Conservation (phyloP, 2,888 invertebrate genomes). For the Pedicia rivosa region DNA sequence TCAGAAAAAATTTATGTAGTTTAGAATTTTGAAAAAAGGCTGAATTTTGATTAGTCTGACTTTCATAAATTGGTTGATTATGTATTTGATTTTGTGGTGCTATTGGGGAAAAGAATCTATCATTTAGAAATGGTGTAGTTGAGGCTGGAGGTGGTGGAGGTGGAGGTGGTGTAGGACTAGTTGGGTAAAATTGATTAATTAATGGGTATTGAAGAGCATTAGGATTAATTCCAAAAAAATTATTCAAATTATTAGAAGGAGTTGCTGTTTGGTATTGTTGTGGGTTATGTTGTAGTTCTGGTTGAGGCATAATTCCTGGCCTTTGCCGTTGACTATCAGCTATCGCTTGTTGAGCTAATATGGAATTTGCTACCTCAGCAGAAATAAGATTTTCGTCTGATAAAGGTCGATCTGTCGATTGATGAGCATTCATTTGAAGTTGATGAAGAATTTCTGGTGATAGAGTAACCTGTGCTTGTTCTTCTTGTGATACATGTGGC, state of each 20-base stretch:
- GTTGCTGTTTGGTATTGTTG: too few species aligned
- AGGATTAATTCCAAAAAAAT: background rate
- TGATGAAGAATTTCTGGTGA: slow-evolving; percentile 16
- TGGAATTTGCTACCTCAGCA: slow-evolving; percentile 7
- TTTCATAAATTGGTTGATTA: background rate
- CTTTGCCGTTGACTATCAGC: background rate
- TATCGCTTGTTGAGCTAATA: background rate
- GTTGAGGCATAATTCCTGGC: background rate
- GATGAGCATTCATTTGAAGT: slow-evolving; percentile 18
- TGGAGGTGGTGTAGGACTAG: background rate
- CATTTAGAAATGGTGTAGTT: background rate
- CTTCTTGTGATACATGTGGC: slow-evolving; percentile 7
- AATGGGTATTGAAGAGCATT: background rate
- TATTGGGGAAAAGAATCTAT: background rate
- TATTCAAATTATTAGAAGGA: too few species aligned
- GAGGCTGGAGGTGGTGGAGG: background rate
- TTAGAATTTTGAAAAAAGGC: slow-evolving; percentile 5
- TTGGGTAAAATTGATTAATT: too few species aligned
- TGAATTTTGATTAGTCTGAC: background rate
- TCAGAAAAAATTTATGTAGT: slow-evolving; percentile 4
- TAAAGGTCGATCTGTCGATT: slow-evolving; percentile 16
- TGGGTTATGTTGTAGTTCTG: background rate
- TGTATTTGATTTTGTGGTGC: background rate
- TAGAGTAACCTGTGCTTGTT: slow-evolving; percentile 9
- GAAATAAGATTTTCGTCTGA: slow-evolving; percentile 8